Evolutionary conservation across 2,888 invertebrate species (phyloP), one percentile per base, ranked within the genome.

Genomic region (Synergus japonicus): DNA sequence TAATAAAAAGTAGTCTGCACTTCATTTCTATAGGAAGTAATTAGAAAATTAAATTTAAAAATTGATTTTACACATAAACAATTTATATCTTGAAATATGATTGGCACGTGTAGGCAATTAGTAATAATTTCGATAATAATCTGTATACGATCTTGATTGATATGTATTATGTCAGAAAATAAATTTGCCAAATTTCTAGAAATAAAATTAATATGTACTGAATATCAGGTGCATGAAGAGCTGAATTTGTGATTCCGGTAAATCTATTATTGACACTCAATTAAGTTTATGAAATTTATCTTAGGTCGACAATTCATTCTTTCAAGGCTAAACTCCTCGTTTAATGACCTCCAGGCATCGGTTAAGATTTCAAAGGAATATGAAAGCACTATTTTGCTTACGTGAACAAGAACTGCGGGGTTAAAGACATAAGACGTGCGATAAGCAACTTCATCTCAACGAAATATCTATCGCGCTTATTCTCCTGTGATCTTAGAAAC

Each of bases 331-430:
- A 73, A 73, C 37, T 29, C 15, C 37, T 58, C 37, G 73, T 73
- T 73, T 73, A 73, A 73, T 73, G 73, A 73, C 73, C 73, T 73
- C 73, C 73, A 54, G 54, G 73, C 41, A n/a, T 73, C 73, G 54
- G 73, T 54, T 73, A 73, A 73, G 29, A 37, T 73, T 73, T 73
- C 73, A 54, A 73, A 73, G 73, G 46, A 73, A 49, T 73, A 73
- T 73, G 37, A 73, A 73, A 73, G 73, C 73, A 73, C 54, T 54
- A 69, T 73, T 73, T 73, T 73, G 73, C 73, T 73, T 73, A 73
- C 73, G 41, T 22, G 54, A 73, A 73, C 73, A 54, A 73, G 54
- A 73, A 37, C 37, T 54, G 69, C 29, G 37, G 73, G 73, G 73
- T 73, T 73, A 54, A 58, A 73, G 73, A 73, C 73, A 73, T 37